Conservation (phyloP, 2,113 vertebrate genomes). For the Hydrolagus affinis region DNA sequence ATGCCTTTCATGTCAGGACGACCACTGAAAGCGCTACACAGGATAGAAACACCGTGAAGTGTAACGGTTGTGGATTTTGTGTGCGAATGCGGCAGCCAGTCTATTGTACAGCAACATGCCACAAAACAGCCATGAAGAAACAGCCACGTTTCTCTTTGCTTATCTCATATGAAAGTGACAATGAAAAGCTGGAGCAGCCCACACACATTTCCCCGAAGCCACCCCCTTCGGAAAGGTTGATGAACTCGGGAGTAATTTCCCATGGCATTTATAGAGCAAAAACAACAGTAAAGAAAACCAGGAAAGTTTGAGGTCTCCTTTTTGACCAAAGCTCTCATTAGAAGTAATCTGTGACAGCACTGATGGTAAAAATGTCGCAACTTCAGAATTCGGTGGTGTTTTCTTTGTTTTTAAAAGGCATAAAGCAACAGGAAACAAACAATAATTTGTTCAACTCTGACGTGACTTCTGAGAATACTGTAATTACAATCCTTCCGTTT, state of each 20-base stretch:
- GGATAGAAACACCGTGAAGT: too few relatives aligned
- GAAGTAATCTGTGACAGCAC: neutral
- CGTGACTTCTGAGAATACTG: neutral
- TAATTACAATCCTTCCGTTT: neutral
- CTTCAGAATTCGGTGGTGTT: conserved; percentile 1
- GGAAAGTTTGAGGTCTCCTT: neutral
- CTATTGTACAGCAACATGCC: too few relatives aligned
- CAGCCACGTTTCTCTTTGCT: neutral
- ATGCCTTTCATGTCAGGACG: too few relatives aligned
- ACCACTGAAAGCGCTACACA: too few relatives aligned
- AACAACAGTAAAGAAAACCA: neutral
- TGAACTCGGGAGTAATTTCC: neutral
- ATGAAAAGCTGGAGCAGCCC: conserved; percentile 18
- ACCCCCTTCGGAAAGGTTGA: conserved; percentile 13
- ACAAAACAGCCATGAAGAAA: too few relatives aligned
- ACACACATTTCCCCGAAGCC: neutral
- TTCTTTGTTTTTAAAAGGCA: neutral
- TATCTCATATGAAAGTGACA: conserved; percentile 15
- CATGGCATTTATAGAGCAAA: neutral
- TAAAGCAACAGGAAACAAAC: conserved; percentile 18
- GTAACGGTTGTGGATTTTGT: too few relatives aligned
- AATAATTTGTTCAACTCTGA: neutral
- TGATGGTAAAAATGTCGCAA: neutral
- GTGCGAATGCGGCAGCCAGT: too few relatives aligned
- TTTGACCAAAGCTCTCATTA: conserved; percentile 4